phyloP scores from a whole-genome alignment of 1,140 invertebrate species.

The Saxidomus purpurata region DNA sequence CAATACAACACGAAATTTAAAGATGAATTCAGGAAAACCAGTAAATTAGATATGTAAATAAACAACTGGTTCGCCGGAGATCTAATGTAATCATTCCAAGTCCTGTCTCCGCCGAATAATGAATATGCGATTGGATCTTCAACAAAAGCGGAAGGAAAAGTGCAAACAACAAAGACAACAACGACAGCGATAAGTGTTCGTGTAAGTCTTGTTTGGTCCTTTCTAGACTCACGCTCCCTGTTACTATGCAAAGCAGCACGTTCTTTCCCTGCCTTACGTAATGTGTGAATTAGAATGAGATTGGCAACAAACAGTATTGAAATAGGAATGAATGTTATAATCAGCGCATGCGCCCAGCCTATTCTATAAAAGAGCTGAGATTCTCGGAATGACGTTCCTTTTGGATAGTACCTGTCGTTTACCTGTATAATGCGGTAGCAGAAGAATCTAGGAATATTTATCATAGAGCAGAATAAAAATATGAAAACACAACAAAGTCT shows the following conservation, averaged over 20 bases:
- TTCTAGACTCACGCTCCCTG: background rate
- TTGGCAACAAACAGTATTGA: constrained; percentile 30
- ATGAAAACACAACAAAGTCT: background rate
- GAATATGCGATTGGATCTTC: constrained; percentile 43
- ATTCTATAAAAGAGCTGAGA: background rate
- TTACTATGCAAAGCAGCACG: constrained; percentile 25
- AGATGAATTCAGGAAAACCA: constrained; percentile 44
- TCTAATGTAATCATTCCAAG: constrained; percentile 33
- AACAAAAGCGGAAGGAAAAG: constrained; percentile 30
- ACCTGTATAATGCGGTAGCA: background rate
- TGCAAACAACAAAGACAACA: constrained; percentile 46
- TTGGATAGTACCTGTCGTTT: background rate
- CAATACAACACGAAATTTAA: constrained; percentile 57
- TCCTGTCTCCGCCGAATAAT: constrained; percentile 33
- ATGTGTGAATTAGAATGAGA: constrained; percentile 5
- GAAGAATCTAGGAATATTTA: constrained; percentile 37
- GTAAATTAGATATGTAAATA: constrained; percentile 46
- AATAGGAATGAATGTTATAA: constrained; percentile 50
- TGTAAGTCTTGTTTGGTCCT: constrained; percentile 52
- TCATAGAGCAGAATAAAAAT: background rate
- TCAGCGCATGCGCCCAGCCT: constrained; percentile 38
- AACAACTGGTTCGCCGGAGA: constrained; percentile 11
- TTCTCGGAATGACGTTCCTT: background rate
- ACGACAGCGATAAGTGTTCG: constrained; percentile 42
- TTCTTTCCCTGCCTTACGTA: constrained; percentile 18